These are phyloP conservation scores for Penelope pileata DNA, from an alignment of 2,113 vertebrate genomes.

Conservation along the genomic window DNA sequence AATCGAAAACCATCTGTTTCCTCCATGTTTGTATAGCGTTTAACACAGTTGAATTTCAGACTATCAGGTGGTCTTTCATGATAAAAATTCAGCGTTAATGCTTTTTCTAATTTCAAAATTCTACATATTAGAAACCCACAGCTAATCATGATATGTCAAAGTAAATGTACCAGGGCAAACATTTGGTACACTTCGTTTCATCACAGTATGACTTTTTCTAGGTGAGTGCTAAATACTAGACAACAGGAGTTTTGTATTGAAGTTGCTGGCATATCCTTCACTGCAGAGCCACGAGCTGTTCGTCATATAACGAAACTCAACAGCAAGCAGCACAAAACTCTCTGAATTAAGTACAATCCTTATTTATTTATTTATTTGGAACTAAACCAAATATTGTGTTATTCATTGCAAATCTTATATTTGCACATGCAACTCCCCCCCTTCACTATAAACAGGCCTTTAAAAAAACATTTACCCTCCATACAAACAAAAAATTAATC, in stretches of 20 bases:
- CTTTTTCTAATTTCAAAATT: neutral
- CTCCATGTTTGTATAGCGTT: neutral
- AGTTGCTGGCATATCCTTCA: neutral
- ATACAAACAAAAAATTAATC: accelerated
- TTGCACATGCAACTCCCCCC: neutral
- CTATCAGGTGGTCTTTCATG: neutral
- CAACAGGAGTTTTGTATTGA: neutral
- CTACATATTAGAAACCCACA: neutral
- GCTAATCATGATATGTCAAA: neutral
- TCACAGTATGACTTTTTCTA: neutral
- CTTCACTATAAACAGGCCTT: neutral
- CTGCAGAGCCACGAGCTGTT: neutral
- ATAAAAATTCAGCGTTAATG: neutral
- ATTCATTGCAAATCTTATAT: neutral
- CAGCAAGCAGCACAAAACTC: neutral
- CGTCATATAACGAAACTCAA: neutral
- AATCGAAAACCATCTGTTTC: neutral
- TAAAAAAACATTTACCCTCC: neutral
- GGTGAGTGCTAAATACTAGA: neutral
- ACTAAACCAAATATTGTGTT: neutral
- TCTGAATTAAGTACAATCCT: neutral
- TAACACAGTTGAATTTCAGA: neutral
- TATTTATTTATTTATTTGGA: neutral
- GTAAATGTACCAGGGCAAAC: neutral
- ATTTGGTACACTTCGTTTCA: neutral